Evolutionary conservation across 2,888 invertebrate species (phyloP).

Genomic region (Mayetiola destructor): DNA sequence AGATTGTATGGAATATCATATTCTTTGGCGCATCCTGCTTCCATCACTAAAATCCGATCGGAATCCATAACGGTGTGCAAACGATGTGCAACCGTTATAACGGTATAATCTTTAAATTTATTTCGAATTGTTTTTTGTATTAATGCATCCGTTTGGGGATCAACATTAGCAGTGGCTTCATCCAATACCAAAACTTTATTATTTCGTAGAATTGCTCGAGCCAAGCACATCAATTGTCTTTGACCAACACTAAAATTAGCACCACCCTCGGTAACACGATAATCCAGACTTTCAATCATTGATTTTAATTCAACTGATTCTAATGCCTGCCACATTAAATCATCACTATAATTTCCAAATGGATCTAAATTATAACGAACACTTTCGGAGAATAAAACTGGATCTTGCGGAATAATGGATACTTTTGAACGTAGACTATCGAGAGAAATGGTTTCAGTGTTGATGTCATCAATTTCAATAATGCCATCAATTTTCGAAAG

Average conservation of each 20-base stretch:
- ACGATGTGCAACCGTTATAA: conserved; percentile 81
- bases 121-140: conserved; percentile 71
- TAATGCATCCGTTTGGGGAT: conserved; percentile 52
- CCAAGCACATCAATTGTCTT: conserved; percentile 65
- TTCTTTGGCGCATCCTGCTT: conserved; percentile 60
- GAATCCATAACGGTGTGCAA: conserved; percentile 89
- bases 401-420: conserved; percentile 50
- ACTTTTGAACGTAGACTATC: conserved; percentile 41
- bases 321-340: conserved; percentile 49
- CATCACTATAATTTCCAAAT: conserved; percentile 48
- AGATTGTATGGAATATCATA: conserved; percentile 55
- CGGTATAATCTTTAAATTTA: conserved; percentile 69
- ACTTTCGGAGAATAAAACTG: conserved; percentile 38
- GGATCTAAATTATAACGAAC: conserved; percentile 54
- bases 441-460: conserved; percentile 35
- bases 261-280: conserved; percentile 56
- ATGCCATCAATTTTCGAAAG: conserved; percentile 37
- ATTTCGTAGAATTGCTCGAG: conserved; percentile 60
- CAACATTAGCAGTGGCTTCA: conserved; percentile 50
- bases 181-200: conserved; percentile 60
- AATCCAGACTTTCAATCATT: conserved; percentile 47
- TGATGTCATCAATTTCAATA: conserved; percentile 40
- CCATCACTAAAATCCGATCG: conserved; percentile 75
- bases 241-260: conserved; percentile 60
- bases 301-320: conserved; percentile 62